Evolutionary conservation across 1,140 invertebrate species (phyloP), one percentile per base, ranked within the genome.

Genomic region (Sycophila sp.): DNA sequence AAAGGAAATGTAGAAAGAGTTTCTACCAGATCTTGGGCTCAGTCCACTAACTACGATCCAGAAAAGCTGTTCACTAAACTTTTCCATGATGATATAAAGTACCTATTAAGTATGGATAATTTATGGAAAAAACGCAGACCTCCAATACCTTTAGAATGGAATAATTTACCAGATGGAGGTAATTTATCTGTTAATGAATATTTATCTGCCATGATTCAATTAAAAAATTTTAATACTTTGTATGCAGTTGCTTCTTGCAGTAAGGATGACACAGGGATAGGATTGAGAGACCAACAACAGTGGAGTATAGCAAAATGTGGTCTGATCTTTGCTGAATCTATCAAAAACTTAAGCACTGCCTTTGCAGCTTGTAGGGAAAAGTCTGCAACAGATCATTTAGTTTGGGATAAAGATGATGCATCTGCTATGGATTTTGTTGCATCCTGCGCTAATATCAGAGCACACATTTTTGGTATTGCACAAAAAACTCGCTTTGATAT

Each of bases 381-480:
- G 36, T 80, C 74, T 3, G 88, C 89, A 8, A 90, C 88, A 32
- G 92, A 94, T 76, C 91, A 92, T 78, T 87, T 99, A 0, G 90
- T 96, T 26, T 99, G 97, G 97, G 98, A 99, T 83, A 99, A 99
- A 85, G 98, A 99, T 87, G 96, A 99, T 83, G 92, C 94, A 71
- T 85, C 89, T 70, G 92, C 94, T 0, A 96, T 99, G 94, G 93
- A 99, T 85, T 99, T 99, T 88, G 97, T 99, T 3, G 93, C 96
- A 0, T 91, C 96, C 2, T 96, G 96, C 83, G 92, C 97, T 1
- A 99, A 99, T 84, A 93, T 99, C 67, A 88, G 98, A 40, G 91
- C 94, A 0, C 87, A 95, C 75, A 96, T 99, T 75, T 99, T 99
- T 86, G 90, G 92, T 42, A 99, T 99, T 80, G 81, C 88, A 45